These are phyloP conservation scores for Erebia aethiops DNA, from an alignment of 2,888 invertebrate species.

Conservation along the genomic window DNA sequence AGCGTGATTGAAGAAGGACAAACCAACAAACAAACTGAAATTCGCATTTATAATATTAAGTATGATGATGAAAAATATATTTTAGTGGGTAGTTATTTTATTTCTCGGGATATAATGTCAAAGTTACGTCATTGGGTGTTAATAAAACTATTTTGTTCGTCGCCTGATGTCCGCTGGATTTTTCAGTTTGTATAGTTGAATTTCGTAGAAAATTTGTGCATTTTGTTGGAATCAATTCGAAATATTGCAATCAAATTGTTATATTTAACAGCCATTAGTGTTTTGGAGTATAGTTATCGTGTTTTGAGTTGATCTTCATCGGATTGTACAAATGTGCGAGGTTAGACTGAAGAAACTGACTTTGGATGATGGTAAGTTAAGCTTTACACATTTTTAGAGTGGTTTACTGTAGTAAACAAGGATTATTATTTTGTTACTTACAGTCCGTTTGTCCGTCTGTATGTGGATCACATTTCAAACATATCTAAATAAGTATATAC, in stretches of 20 bases:
- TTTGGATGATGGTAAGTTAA: background rate
- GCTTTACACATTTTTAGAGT: too few species aligned
- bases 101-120: background rate
- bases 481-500: too few species aligned
- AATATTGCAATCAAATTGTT: background rate
- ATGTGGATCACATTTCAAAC: too few species aligned
- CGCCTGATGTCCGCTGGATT: background rate
- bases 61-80: too few species aligned
- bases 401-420: too few species aligned
- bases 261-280: background rate
- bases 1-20: too few species aligned
- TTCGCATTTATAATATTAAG: too few species aligned
- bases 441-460: too few species aligned
- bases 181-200: background rate
- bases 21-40: too few species aligned
- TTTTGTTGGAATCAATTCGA: slow-evolving; percentile 11
- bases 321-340: slow-evolving; percentile 2
- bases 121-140: background rate
- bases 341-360: background rate
- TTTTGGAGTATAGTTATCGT: background rate
- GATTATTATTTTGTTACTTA: too few species aligned
- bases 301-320: slow-evolving; percentile 3
- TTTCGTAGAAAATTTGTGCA: background rate
- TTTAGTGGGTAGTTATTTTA: background rate
- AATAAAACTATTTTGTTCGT: background rate